Base-by-base conservation (phyloP, 37 sponge, comb jelly and placozoan genomes). In the Lycopodina hypogea region DNA sequence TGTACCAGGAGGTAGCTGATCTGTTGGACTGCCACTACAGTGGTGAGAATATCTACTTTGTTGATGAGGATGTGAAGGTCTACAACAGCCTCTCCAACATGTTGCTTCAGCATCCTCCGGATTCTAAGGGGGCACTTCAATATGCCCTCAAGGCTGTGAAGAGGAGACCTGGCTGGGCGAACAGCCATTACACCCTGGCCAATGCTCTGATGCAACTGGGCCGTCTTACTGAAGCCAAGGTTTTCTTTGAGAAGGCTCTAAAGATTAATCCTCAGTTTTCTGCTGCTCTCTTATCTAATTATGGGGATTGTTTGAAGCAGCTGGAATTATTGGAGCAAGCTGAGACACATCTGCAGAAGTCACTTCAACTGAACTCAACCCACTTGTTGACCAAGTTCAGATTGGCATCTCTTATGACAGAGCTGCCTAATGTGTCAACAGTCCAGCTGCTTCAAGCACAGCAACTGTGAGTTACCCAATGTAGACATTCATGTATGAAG, bases 51-150 rank as follows among this genome's bases (percentile, higher is more conserved):
- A 83, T 86, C 40, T 66, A 90, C 1, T 56, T 93, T 28, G 79
- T 90, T 38, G 90, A 87, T 11, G 74, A 78, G 29, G 74, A 90
- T 68, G 83, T 90, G 67, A 86, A 87, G 80, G 78, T 90, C 30
- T 93, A 87, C 81, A 90, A 76, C 68, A 89, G 86, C 42, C 81
- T 90, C 36, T 90, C 88, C 40, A 93, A 93, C 58, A 75, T 93
- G 42, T 36, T 93, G 4, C 63, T 74, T 33, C 40, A 51, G 30
- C 71, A 93, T 83, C 60, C 68, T 22, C 34, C 37, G 4, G 68
- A 67, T 36, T 4, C 7, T 30, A 3, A 7, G 38, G 36, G 68
- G 38, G 68, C 68, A 34, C 36, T 67, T 34, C 36, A 67, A 4
- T 67, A 67, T 30, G 68, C 37, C 35, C 21, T 24, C 30, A 82